Base-by-base conservation (phyloP, 1,140 invertebrate species). In the Conopomorpha cramerella region DNA sequence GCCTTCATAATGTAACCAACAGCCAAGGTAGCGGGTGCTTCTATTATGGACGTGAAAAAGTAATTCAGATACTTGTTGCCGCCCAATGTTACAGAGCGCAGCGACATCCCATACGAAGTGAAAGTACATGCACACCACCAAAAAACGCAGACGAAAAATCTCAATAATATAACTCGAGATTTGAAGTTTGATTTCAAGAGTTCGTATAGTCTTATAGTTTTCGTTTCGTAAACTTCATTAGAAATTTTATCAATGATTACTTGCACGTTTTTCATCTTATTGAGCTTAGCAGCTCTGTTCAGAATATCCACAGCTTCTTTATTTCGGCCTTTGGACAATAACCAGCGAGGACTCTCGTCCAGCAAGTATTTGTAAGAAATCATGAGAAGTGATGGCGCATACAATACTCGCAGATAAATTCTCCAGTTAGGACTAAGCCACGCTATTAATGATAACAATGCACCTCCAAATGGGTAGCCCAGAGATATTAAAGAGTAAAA, bases 91-190 rank as follows among this genome's bases (percentile, higher is more conserved):
- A 88, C 87, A 0, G 88, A 84, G 52, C 91, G 91, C 1, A 93
- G 79, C 0, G 87, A 86, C 2, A 93, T 51, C 1, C 89, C 91
- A 50, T 90, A 93, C 46, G 89, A 91, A 1, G 90, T 82, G 41
- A 92, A 85, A 0, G 85, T 82, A 37, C 82, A 82, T 0, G 85
- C 82, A 0, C 85, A 79, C 86, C 85, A 91, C 70, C 81, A 88
- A 48, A 87, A 81, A 15, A 80, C 82, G 39, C 86, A 85, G 15
- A 83, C 82, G 1, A 85, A 53, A 46, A 62, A 59, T 39, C 60
- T 51, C 25, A 40, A 46, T 4, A 57, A 15, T 7, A 65, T 36
- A 30, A 50, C 47, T 32, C 43, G 59, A 0, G 61, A 63, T 13
- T 27, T 38, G 11, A 60, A 56, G 0, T 55, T 64, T 1, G 17